Evolutionary conservation across 2,888 invertebrate species (phyloP).

Genomic region (Euphydryas editha): DNA sequence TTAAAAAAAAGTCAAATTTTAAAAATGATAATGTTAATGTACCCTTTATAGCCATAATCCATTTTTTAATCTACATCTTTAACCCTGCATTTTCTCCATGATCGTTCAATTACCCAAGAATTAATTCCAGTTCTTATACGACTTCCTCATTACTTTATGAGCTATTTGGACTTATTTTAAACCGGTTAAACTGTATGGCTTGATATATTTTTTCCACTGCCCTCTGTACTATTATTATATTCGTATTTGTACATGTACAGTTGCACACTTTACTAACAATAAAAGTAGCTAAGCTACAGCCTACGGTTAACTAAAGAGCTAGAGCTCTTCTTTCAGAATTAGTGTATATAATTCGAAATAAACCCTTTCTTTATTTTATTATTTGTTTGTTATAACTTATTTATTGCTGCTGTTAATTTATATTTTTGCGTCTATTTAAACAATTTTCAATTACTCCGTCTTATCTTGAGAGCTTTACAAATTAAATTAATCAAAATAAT

Average conservation of each 20-base stretch:
- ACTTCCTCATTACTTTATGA: conserved; percentile 42
- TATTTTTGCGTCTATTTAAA: too few relatives aligned
- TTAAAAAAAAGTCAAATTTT: background rate
- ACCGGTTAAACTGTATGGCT: conserved; percentile 24
- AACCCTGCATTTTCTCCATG: background rate
- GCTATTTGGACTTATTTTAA: conserved; percentile 30
- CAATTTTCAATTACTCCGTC: too few relatives aligned
- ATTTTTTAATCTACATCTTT: background rate
- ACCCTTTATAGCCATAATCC: background rate
- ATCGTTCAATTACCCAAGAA: conserved; percentile 27
- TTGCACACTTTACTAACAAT: background rate
- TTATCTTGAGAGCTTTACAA: too few relatives aligned
- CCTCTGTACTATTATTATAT: background rate
- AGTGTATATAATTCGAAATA: background rate
- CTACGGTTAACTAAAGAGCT: too few relatives aligned
- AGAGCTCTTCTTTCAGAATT: background rate
- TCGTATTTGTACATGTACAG: background rate
- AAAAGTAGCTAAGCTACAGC: too few relatives aligned
- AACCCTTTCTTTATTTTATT: background rate
- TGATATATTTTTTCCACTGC: conserved; percentile 7
- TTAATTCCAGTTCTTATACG: conserved; percentile 39
- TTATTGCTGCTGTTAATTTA: too few relatives aligned
- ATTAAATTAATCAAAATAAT: background rate
- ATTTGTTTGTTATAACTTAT: too few relatives aligned
- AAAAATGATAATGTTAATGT: background rate